A percentile compares a stretch with the other conserved stretches of the same genome.
Conservation (phyloP, 2,888 invertebrate species). For the Stramonita haemastoma region DNA sequence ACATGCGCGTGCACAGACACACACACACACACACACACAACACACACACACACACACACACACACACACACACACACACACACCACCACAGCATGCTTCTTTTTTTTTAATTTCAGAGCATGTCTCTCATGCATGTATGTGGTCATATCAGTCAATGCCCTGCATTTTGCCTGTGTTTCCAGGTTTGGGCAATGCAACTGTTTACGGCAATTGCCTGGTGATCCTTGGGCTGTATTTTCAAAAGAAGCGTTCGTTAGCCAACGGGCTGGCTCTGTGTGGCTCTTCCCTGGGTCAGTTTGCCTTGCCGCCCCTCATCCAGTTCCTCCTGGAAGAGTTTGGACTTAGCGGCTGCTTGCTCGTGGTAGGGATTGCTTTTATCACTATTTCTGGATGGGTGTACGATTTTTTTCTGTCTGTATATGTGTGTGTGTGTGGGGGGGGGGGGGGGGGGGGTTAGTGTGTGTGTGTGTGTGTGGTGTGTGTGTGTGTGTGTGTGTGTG, state of each 20-base stretch:
- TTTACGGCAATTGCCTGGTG: conserved; percentile 69
- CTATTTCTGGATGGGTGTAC: background rate
- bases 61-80: too few species aligned
- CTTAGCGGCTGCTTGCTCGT: conserved; percentile 54
- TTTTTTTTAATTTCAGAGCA: too few species aligned
- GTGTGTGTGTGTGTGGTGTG: too few species aligned
- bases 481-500: too few species aligned
- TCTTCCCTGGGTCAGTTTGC: conserved; percentile 71
- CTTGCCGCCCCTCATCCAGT: conserved; percentile 66
- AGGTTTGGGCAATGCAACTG: conserved; percentile 68
- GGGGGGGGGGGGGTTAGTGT: background rate
- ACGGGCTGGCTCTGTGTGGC: conserved; percentile 66
- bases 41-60: too few species aligned
- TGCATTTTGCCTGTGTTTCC: conserved; percentile 35
- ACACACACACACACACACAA: too few species aligned
- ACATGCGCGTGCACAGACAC: too few species aligned
- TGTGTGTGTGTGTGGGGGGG: too few species aligned
- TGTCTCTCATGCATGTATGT: too few species aligned
- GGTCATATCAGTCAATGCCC: background rate
- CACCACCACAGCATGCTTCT: too few species aligned
- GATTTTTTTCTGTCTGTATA: background rate
- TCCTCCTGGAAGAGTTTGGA: conserved; percentile 61
- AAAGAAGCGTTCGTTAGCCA: conserved; percentile 64
- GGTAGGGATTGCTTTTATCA: background rate
- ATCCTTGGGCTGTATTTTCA: conserved; percentile 68